A percentile compares a stretch with the other conserved stretches of the same genome.
phyloP scores from a whole-genome alignment of 2,888 invertebrate genomes.

The Idaea dimidiata region DNA sequence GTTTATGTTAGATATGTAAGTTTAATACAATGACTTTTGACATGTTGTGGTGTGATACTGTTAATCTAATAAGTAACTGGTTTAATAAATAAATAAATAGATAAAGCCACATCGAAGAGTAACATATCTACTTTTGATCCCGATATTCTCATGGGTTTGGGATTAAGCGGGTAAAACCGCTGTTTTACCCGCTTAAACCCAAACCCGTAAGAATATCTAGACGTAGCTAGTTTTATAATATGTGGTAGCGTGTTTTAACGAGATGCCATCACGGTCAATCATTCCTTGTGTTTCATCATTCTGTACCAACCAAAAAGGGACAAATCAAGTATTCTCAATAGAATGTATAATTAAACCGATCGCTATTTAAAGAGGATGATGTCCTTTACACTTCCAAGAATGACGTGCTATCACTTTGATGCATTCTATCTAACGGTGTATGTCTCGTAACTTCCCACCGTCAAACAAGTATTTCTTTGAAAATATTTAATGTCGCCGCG shows the following conservation, averaged over 20 bases:
- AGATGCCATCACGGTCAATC: background rate
- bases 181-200: too few relatives aligned
- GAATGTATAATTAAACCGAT: background rate
- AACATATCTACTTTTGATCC: too few relatives aligned
- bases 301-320: background rate
- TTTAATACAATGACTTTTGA: too few relatives aligned
- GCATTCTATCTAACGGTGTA: background rate
- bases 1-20: too few relatives aligned
- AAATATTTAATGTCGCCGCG: background rate
- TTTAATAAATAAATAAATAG: too few relatives aligned
- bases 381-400: background rate
- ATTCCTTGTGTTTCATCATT: background rate
- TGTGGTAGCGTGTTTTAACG: background rate
- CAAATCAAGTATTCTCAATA: background rate
- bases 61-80: too few relatives aligned
- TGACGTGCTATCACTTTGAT: background rate
- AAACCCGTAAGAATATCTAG: too few relatives aligned
- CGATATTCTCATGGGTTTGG: too few relatives aligned
- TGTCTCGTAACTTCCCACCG: background rate
- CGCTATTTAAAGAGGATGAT: background rate
- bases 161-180: too few relatives aligned
- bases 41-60: too few relatives aligned
- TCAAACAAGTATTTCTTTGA: background rate
- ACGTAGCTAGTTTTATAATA: too few relatives aligned
- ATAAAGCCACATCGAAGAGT: too few relatives aligned